Percentiles rank a stretch among this genome's conserved stretches.
Evolutionary conservation across 2,888 invertebrate species (phyloP).

Genomic region (Drosophila anomalata): DNA sequence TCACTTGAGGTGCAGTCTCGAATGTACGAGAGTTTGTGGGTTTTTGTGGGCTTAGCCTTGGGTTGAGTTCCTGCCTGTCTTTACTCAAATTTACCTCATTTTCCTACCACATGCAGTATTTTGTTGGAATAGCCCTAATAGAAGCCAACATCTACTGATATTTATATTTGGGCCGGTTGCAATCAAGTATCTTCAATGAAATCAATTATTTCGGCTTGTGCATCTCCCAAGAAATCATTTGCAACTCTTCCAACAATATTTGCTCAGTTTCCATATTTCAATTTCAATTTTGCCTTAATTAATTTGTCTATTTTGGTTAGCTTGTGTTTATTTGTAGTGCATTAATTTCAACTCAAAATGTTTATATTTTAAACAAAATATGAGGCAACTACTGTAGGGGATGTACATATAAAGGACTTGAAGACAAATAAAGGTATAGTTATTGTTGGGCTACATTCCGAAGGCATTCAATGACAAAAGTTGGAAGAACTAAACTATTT

Average conservation of each 20-base stretch:
- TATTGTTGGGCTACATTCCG: slow-evolving; percentile 52
- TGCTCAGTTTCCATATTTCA: slow-evolving; percentile 1
- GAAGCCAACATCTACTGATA: not conserved
- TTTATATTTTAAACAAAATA: not conserved
- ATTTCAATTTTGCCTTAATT: not conserved
- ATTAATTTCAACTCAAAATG: slow-evolving; percentile 6
- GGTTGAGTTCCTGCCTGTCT: slow-evolving; percentile 6
- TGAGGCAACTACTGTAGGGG: not conserved
- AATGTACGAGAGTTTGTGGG: slow-evolving; percentile 52
- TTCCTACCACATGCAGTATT: not conserved
- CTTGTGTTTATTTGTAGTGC: slow-evolving; percentile 3
- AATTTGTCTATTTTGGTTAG: not conserved
- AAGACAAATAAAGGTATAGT: not conserved
- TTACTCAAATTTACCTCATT: slow-evolving; percentile 1
- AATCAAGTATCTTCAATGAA: not conserved
- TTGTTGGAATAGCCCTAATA: not conserved
- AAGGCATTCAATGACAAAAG: slow-evolving; percentile 67
- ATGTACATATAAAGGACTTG: not conserved
- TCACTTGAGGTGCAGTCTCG: slow-evolving; percentile 74
- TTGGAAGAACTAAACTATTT: slow-evolving; percentile 64
- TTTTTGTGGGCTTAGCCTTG: slow-evolving; percentile 42
- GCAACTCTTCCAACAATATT: not conserved
- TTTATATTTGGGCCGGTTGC: not conserved
- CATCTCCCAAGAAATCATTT: not conserved
- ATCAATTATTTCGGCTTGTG: not conserved